Conservation (phyloP, 2,113 vertebrate genomes). For the Lagopus muta region DNA sequence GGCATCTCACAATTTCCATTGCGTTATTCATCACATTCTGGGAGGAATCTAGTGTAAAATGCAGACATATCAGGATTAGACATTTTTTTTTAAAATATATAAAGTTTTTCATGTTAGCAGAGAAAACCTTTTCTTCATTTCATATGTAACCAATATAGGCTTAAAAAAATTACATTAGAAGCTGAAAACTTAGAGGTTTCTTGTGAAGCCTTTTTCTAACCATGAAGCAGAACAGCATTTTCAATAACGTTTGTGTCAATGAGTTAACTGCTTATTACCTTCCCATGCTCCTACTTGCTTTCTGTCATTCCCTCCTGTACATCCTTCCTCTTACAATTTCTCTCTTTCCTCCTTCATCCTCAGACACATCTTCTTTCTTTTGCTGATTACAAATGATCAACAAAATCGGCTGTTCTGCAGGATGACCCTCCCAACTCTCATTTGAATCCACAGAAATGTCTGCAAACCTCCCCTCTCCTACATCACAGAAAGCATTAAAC, state of each 20-base stretch:
- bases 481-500: background rate
- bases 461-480: background rate
- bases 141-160: background rate
- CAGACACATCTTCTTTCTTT: background rate
- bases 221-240: background rate
- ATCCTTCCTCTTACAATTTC: background rate
- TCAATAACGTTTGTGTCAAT: background rate
- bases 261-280: background rate
- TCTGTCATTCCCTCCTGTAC: background rate
- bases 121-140: background rate
- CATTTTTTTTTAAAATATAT: background rate
- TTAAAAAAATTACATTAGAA: background rate
- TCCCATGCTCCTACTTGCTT: background rate
- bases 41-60: background rate
- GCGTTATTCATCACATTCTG: conserved; percentile 10
- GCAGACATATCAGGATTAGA: background rate
- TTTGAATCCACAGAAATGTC: background rate
- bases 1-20: background rate
- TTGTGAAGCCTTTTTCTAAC: background rate
- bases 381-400: background rate
- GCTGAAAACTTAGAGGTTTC: background rate
- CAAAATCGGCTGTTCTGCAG: background rate
- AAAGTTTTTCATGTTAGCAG: background rate
- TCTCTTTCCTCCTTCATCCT: background rate
- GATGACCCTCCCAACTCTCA: too few relatives aligned